Base-by-base conservation (phyloP, 2,888 invertebrate genomes). In the Cordylochernes scorpioides region DNA sequence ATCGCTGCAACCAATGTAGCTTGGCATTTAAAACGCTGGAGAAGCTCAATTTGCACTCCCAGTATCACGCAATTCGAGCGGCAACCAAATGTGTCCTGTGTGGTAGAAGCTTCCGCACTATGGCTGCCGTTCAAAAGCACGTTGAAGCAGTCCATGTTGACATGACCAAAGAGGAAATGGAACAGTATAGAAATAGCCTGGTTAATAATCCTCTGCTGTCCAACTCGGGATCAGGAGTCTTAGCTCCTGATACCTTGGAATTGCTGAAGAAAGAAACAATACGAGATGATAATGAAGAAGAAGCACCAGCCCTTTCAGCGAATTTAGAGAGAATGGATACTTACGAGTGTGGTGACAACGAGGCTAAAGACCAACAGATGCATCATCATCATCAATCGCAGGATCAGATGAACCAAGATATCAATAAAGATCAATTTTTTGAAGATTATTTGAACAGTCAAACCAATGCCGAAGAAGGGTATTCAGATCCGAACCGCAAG, bases 11-110 rank as follows among this genome's bases (percentile, higher is more conserved):
- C 50, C 86, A 88, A 54, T 94, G 94, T 54, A 82, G 82, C 38
- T 61, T 94, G 41, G 91, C 88, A 22, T 94, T 94, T 54, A 88
- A 84, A 53, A 86, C 84, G 2, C 63, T 80, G 46, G 86, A 91
- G 45, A 86, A 86, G 54, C 61, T 94, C 30, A 78, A 86, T 44
- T 62, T 78, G 18, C 94, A 94, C 54, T 74, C 80, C 31, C 74
- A 86, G 48, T 86, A 88, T 51, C 94, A 94, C 53, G 67, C 80
- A 34, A 88, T 91, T 49, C 64, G 86, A 35, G 82, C 86, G 45
- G 78, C 86, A 3, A 86, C 88, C 3, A 86, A 84, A 53, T 94
- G 94, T 50, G 71, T 73, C 21, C 57, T 84, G 31, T 94, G 94
- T 51, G 74, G 74, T 15, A 64, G 84, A 24, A 80, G 72, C 47